Percentiles rank a stretch among this genome's conserved stretches.
phyloP scores from a whole-genome alignment of 2,888 invertebrate genomes.

The Lypha dubia region DNA sequence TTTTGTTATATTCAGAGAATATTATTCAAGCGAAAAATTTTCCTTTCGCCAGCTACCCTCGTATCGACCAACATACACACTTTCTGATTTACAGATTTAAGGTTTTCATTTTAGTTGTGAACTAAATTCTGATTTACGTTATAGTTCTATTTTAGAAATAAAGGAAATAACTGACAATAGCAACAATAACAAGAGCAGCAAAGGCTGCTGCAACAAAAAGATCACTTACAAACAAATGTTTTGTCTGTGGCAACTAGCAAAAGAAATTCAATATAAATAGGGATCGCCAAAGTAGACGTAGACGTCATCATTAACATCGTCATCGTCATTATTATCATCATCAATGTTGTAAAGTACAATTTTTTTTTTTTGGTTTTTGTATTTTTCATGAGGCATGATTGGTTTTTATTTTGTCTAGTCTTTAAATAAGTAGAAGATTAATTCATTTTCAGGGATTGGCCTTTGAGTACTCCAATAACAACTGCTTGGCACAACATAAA shows the following conservation, averaged over 20 bases:
- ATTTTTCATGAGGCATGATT: slow-evolving; percentile 53
- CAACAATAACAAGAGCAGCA: slow-evolving; percentile 10
- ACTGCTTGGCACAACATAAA: slow-evolving; percentile 48
- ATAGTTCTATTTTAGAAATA: slow-evolving; percentile 61
- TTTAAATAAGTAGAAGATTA: slow-evolving; percentile 69
- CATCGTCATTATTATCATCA: slow-evolving; percentile 46
- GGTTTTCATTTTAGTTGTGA: slow-evolving; percentile 68
- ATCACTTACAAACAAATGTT: slow-evolving; percentile 69
- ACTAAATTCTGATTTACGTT: slow-evolving; percentile 69
- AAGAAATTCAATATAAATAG: slow-evolving; percentile 64
- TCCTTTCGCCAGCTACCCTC: slow-evolving; percentile 7
- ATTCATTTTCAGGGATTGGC: slow-evolving; percentile 71
- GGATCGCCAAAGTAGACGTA: slow-evolving; percentile 68
- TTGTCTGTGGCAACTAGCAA: slow-evolving; percentile 43
- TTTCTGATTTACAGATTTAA: slow-evolving; percentile 43
- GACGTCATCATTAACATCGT: slow-evolving; percentile 65
- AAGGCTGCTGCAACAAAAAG: slow-evolving; percentile 54
- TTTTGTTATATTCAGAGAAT: too few relatives aligned
- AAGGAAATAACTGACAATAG: slow-evolving; percentile 51
- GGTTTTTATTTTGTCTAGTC: slow-evolving; percentile 64
- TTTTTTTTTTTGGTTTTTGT: too few relatives aligned
- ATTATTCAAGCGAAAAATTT: neutral
- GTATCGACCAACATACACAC: slow-evolving; percentile 38
- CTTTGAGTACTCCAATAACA: slow-evolving; percentile 57
- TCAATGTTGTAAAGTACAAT: slow-evolving; percentile 3